These are phyloP conservation scores for Cotesia congregata DNA, from an alignment of 2,888 invertebrate genomes.

Conservation along the genomic window DNA sequence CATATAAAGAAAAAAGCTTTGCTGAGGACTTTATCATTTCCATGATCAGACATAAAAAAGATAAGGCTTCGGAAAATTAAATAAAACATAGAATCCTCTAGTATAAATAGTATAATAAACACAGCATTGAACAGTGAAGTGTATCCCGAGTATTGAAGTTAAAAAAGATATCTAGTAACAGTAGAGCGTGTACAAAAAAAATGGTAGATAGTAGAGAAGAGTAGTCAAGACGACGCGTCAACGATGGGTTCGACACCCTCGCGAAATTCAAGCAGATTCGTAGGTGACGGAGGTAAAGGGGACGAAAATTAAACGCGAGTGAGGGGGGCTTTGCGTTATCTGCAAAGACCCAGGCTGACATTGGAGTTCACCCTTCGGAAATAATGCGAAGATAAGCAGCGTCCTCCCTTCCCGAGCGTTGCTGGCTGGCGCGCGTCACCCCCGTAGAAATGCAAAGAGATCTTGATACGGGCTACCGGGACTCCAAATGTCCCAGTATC, in stretches of 20 bases:
- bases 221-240: slow-evolving; percentile 29
- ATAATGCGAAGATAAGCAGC: slow-evolving; percentile 68
- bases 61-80: slow-evolving; percentile 13
- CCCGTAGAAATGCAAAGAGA: slow-evolving; percentile 68
- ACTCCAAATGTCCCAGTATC: slow-evolving; percentile 50
- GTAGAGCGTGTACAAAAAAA: neutral
- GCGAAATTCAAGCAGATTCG: slow-evolving; percentile 12
- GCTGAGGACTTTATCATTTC: neutral
- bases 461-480: slow-evolving; percentile 66
- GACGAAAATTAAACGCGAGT: slow-evolving; percentile 19
- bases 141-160: slow-evolving; percentile 10
- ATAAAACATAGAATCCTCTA: neutral
- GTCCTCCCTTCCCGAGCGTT: slow-evolving; percentile 53
- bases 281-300: slow-evolving; percentile 20
- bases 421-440: slow-evolving; percentile 51
- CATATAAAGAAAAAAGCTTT: neutral
- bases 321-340: slow-evolving; percentile 61
- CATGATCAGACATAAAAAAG: slow-evolving; percentile 3
- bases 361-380: slow-evolving; percentile 67
- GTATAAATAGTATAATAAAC: slow-evolving; percentile 6
- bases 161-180: slow-evolving; percentile 6
- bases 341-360: slow-evolving; percentile 67
- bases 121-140: slow-evolving; percentile 25
- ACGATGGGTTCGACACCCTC: slow-evolving; percentile 42
- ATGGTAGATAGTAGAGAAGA: slow-evolving; percentile 19